Evolutionary conservation across 2,888 invertebrate species (phyloP).

Genomic region (Himalopsyche anomala): DNA sequence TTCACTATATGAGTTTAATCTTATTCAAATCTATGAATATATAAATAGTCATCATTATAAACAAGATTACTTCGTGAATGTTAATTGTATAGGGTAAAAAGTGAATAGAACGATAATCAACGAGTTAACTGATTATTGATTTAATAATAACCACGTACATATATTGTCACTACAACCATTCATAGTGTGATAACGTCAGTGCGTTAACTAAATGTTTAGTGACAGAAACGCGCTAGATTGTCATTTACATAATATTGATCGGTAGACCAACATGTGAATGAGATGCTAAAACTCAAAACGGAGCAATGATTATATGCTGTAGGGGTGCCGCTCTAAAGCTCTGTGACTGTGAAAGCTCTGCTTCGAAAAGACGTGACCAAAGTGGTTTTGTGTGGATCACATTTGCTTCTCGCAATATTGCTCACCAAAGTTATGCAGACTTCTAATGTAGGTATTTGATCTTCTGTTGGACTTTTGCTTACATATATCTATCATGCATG

Average conservation of each 20-base stretch:
- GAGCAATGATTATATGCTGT: not conserved
- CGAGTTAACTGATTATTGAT: no score
- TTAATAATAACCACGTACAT: no score
- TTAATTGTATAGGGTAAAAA: no score
- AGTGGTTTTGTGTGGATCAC: constrained; percentile 34
- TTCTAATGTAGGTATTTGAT: constrained; percentile 14
- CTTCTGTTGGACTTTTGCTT: not conserved
- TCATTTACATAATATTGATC: constrained; percentile 14
- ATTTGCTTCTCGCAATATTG: constrained; percentile 20
- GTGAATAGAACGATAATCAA: no score
- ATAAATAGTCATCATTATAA: no score
- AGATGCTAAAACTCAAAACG: constrained; percentile 2
- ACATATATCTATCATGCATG: not conserved
- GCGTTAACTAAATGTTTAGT: no score
- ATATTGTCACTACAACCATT: no score
- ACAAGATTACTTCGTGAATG: no score
- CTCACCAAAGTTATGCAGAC: constrained; percentile 30
- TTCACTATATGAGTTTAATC: no score
- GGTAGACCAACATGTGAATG: not conserved
- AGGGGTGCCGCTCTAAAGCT: not conserved
- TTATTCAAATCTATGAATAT: no score
- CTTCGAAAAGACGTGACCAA: constrained; percentile 15
- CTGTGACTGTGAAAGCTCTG: constrained; percentile 11
- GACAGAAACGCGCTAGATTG: not conserved
- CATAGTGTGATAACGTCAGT: no score